Percentiles rank a stretch among this genome's conserved stretches.
phyloP scores from a whole-genome alignment of 2,888 invertebrate species.

The Eueremaeus valkanovi region DNA sequence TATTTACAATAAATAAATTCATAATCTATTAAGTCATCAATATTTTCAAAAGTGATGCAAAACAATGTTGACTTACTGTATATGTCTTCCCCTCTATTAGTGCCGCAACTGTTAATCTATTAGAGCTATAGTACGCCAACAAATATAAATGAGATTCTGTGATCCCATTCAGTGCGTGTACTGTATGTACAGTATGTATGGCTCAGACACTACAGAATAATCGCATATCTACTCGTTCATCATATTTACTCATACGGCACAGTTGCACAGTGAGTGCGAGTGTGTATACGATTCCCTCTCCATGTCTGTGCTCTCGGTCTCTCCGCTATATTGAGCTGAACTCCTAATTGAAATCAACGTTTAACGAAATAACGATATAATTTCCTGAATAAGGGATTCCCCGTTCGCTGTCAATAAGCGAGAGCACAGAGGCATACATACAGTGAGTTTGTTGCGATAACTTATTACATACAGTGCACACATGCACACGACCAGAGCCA shows the following conservation, averaged over 20 bases:
- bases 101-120: not conserved
- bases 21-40: not conserved
- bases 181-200: not conserved
- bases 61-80: constrained; percentile 5
- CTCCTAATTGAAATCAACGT: constrained; percentile 34
- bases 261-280: too few relatives aligned
- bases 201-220: not conserved
- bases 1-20: not conserved
- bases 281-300: not conserved
- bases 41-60: not conserved
- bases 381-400: constrained; percentile 33
- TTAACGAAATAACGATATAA: constrained; percentile 36
- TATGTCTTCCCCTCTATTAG: not conserved
- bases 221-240: constrained; percentile 27
- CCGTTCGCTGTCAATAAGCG: constrained; percentile 8
- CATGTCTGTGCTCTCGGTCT: not conserved
- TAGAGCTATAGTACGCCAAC: not conserved
- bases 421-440: not conserved
- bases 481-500: not conserved
- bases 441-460: not conserved
- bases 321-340: not conserved
- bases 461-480: constrained; percentile 19
- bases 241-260: constrained; percentile 13
- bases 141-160: constrained; percentile 11
- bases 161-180: constrained; percentile 8